Evolutionary conservation across 1,140 invertebrate genomes (phyloP).

Genomic region (Ostrea denselamellosa): DNA sequence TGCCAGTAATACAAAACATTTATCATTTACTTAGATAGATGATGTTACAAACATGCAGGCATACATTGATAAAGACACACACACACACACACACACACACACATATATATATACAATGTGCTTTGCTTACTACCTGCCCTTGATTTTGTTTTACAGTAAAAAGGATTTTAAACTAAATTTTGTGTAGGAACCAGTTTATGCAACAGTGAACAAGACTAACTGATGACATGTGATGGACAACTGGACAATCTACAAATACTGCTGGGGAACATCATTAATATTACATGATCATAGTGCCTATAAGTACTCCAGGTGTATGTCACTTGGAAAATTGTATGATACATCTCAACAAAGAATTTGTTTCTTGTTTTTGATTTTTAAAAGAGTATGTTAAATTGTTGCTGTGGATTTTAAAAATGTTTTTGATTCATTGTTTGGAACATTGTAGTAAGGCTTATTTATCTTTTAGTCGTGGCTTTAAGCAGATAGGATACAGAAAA

Average conservation of each 20-base stretch:
- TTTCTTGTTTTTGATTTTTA: constrained; percentile 1
- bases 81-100: no score
- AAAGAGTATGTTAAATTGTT: not conserved
- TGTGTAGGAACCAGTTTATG: constrained; percentile 40
- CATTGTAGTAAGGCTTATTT: no score
- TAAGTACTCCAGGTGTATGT: not conserved
- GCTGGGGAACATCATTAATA: not conserved
- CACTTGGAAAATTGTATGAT: not conserved
- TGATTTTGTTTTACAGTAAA: constrained; percentile 10
- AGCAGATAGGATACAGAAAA: no score
- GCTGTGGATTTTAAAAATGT: not conserved
- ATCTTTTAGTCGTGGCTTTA: no score
- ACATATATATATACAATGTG: no score
- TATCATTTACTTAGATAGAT: no score
- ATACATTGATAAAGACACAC: no score
- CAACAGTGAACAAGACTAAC: constrained; percentile 31
- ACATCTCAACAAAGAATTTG: not conserved
- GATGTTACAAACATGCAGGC: no score
- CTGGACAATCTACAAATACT: constrained; percentile 12
- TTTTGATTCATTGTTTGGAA: not conserved
- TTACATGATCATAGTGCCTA: not conserved
- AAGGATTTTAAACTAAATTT: constrained; percentile 27
- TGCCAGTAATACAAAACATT: no score
- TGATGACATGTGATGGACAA: not conserved
- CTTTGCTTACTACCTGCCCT: not conserved